Evolutionary conservation across 2,113 vertebrate genomes (phyloP).

Genomic region (Cynocephalus volans): DNA sequence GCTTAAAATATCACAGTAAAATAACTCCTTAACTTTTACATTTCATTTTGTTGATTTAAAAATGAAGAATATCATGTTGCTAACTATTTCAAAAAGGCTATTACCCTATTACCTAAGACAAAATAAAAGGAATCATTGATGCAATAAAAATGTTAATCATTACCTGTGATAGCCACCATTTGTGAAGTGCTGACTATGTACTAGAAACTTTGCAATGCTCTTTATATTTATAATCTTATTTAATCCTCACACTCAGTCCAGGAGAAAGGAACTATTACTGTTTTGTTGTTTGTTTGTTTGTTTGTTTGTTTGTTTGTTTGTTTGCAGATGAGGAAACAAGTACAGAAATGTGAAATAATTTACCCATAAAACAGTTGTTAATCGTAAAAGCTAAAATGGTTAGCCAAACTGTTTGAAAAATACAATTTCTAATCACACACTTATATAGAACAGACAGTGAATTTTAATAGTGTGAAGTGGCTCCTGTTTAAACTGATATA

Average conservation of each 20-base stretch:
- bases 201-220: rapidly evolving
- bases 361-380: background rate
- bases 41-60: background rate
- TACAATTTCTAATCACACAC: rapidly evolving
- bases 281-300: too few species aligned
- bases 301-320: too few species aligned
- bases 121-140: background rate
- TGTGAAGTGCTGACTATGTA: rapidly evolving
- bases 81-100: background rate
- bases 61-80: background rate
- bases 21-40: background rate
- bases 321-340: background rate
- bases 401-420: background rate
- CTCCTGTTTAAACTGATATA: background rate
- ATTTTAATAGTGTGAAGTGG: too few species aligned
- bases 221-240: background rate
- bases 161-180: background rate
- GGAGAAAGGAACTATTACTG: background rate
- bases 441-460: background rate
- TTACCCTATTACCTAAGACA: background rate
- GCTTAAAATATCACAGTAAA: background rate
- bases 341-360: background rate
- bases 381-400: background rate
- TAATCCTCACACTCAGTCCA: background rate
- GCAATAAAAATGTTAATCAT: background rate